Evolutionary conservation across 2,888 invertebrate species (phyloP).

Genomic region (Adelphocoris suturalis): DNA sequence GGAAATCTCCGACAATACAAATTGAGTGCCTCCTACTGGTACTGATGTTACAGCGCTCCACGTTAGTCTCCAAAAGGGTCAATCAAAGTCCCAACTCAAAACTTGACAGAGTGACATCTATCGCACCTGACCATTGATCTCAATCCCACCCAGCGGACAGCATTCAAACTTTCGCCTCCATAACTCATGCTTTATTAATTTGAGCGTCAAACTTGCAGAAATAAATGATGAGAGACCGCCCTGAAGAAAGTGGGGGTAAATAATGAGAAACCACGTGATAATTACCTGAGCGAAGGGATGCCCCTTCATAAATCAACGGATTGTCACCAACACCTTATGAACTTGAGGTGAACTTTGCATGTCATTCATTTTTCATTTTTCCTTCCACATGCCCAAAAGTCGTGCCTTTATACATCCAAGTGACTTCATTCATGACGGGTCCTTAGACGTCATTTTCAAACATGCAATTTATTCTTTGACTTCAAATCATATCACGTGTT

Average conservation of each 20-base stretch:
- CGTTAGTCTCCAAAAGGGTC: too few relatives aligned
- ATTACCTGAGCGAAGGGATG: conserved; percentile 20
- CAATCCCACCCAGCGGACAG: neutral
- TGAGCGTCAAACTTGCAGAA: conserved; percentile 14
- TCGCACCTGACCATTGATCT: neutral
- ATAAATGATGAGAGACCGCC: neutral
- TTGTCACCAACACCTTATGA: conserved; percentile 41
- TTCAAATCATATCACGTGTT: too few relatives aligned
- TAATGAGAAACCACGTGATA: conserved; percentile 18
- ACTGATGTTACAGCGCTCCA: too few relatives aligned
- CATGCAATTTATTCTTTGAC: too few relatives aligned
- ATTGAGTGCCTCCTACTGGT: too few relatives aligned
- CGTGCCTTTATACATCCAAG: neutral
- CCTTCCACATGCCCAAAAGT: neutral
- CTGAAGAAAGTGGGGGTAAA: neutral
- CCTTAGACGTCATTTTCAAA: too few relatives aligned
- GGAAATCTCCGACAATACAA: too few relatives aligned
- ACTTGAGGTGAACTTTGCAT: conserved; percentile 16
- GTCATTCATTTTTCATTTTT: conserved; percentile 33
- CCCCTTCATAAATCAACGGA: conserved; percentile 33
- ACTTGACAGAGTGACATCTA: neutral
- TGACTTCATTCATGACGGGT: neutral
- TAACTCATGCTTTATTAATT: conserved; percentile 44
- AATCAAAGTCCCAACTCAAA: too few relatives aligned
- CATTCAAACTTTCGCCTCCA: conserved; percentile 11